A percentile compares a stretch with the other conserved stretches of the same genome.
Evolutionary conservation across 92 coral and sea anemone genomes (phyloP).

Genomic region (Epizoanthus stellaris): DNA sequence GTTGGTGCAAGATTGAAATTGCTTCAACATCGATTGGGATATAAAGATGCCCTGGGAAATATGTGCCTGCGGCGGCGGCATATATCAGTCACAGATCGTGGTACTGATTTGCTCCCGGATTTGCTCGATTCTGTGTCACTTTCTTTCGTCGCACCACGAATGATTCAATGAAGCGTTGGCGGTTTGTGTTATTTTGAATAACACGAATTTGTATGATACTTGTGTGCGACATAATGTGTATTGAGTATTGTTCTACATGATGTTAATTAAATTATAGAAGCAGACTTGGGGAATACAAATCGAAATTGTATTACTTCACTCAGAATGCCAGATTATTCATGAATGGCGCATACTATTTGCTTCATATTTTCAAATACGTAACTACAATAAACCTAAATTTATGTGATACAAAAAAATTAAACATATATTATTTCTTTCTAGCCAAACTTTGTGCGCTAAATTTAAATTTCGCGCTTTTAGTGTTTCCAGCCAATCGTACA

Average conservation of each 20-base stretch:
- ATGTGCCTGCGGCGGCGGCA: not conserved
- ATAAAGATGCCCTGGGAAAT: not conserved
- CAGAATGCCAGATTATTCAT: slow-evolving; percentile 20
- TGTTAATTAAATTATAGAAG: slow-evolving; percentile 18
- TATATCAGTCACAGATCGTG: too few species aligned
- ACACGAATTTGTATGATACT: not conserved
- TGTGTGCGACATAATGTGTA: not conserved
- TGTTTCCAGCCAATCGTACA: slow-evolving; percentile 2
- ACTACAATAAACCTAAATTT: slow-evolving; percentile 14
- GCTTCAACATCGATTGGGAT: not conserved
- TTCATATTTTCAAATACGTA: slow-evolving; percentile 27
- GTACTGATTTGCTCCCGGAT: too few species aligned
- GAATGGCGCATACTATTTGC: slow-evolving; percentile 23
- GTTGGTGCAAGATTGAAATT: not conserved
- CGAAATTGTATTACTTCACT: not conserved
- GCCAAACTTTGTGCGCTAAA: slow-evolving; percentile 22
- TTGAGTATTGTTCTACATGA: slow-evolving; percentile 4
- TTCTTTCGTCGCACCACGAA: not conserved
- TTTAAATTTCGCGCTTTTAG: slow-evolving; percentile 32
- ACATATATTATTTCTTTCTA: slow-evolving; percentile 1
- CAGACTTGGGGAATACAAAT: slow-evolving; percentile 12
- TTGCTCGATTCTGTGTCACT: not conserved
- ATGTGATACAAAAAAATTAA: not conserved
- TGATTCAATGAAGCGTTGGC: not conserved
- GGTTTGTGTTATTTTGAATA: not conserved